A percentile compares a stretch with the other conserved stretches of the same genome.
Conservation (phyloP, 2,888 invertebrate genomes). For the Drosophila putrida region DNA sequence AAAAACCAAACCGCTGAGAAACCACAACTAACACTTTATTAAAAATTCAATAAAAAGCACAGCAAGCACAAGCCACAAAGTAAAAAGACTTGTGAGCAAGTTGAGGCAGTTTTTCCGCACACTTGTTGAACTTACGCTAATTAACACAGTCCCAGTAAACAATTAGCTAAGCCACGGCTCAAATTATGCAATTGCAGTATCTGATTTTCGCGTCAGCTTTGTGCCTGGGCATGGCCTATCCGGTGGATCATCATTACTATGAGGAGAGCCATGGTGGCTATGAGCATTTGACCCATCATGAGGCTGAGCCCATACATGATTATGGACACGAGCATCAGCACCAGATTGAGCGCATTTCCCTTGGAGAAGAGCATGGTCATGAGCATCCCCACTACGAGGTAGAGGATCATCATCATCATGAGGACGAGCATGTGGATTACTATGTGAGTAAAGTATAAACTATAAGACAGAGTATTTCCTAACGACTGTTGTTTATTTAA, state of each 20-base stretch:
- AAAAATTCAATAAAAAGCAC: conserved; percentile 33
- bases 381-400: conserved; percentile 84
- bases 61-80: conserved; percentile 13
- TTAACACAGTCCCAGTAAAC: conserved; percentile 58
- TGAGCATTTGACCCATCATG: conserved; percentile 79
- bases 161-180: conserved; percentile 56
- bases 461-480: not conserved
- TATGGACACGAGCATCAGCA: conserved; percentile 75
- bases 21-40: conserved; percentile 61
- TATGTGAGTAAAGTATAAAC: conserved; percentile 86
- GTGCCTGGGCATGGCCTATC: conserved; percentile 84
- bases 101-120: conserved; percentile 28
- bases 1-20: conserved; percentile 31
- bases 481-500: conserved; percentile 65
- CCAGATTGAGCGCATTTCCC: conserved; percentile 82
- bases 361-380: conserved; percentile 81
- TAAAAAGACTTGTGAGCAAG: conserved; percentile 25
- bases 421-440: conserved; percentile 88
- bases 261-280: conserved; percentile 80
- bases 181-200: conserved; percentile 82
- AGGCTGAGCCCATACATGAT: conserved; percentile 73
- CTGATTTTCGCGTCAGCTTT: conserved; percentile 84
- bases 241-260: conserved; percentile 84
- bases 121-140: conserved; percentile 53
- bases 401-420: conserved; percentile 73